Conservation (phyloP, 2,888 invertebrate species). For the Steromphala cineraria region DNA sequence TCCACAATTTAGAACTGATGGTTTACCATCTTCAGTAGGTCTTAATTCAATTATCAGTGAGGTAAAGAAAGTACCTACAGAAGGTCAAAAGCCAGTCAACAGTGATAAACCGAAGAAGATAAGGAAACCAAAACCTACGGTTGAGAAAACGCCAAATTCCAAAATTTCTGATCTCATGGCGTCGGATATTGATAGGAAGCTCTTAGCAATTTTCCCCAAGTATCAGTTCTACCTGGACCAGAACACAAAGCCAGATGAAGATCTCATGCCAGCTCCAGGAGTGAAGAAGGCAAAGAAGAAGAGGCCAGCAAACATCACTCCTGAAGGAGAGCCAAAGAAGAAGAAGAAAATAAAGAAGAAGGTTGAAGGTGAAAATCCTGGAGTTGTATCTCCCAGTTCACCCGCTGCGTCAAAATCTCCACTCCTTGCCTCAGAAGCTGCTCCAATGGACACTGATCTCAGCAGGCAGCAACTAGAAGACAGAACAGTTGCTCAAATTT, state of each 20-base stretch:
- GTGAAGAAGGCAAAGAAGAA: slow-evolving; percentile 1
- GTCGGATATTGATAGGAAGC: slow-evolving; percentile 14
- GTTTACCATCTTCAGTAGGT: background rate
- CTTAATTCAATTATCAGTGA: background rate
- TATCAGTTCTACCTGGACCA: slow-evolving; percentile 15
- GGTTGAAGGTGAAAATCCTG: background rate
- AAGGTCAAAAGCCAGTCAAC: background rate
- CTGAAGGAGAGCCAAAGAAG: slow-evolving; percentile 13
- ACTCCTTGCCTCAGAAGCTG: background rate
- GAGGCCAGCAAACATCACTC: background rate
- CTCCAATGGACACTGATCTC: background rate
- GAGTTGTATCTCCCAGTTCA: background rate
- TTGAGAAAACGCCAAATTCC: background rate
- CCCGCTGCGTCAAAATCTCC: background rate
- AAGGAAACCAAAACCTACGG: background rate
- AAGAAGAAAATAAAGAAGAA: slow-evolving; percentile 26
- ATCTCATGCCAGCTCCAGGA: slow-evolving; percentile 20
- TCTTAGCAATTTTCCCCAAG: slow-evolving; percentile 14
- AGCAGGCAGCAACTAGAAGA: background rate
- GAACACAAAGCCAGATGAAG: slow-evolving; percentile 14
- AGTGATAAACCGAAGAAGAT: background rate
- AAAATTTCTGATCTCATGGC: slow-evolving; percentile 23
- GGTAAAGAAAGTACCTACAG: background rate
- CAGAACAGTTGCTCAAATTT: slow-evolving; percentile 12
- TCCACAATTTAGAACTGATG: background rate